Evolutionary conservation across 1,140 invertebrate genomes (phyloP).

Genomic region (Heterodera schachtii): DNA sequence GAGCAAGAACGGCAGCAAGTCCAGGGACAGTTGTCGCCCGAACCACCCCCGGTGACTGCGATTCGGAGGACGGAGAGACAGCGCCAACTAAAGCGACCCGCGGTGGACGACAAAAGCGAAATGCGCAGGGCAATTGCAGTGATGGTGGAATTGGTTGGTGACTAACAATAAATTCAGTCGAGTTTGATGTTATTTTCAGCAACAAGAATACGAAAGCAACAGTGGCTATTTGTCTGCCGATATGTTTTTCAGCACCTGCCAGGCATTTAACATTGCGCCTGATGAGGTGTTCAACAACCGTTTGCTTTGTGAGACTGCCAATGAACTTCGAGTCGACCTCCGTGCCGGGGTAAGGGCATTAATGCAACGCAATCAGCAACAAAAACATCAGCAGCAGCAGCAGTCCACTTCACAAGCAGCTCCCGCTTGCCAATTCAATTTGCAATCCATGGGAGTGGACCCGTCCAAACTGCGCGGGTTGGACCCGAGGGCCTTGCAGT

Average conservation of each 20-base stretch:
- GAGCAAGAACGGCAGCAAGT: background rate
- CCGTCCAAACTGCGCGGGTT: constrained; percentile 5
- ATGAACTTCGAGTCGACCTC: constrained; percentile 1
- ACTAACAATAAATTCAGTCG: constrained; percentile 1
- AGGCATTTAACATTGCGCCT: constrained; percentile 21
- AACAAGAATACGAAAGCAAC: constrained; percentile 9
- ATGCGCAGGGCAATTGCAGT: constrained; percentile 27
- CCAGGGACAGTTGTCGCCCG: background rate
- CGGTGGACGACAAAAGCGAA: constrained; percentile 19
- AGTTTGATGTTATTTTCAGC: background rate
- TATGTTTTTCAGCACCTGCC: constrained; percentile 17
- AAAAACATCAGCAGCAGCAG: constrained; percentile 6
- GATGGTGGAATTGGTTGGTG: constrained; percentile 29
- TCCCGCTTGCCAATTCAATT: background rate
- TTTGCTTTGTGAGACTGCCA: constrained; percentile 6
- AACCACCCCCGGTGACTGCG: background rate
- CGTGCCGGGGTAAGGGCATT: background rate
- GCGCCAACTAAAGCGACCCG: background rate
- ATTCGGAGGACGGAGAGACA: background rate
- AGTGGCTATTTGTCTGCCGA: constrained; percentile 9
- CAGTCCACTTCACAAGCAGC: too few relatives aligned
- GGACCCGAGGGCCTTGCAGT: background rate
- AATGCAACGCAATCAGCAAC: background rate
- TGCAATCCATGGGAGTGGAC: constrained; percentile 9
- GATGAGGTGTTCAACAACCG: constrained; percentile 10